phyloP scores from a whole-genome alignment of 2,113 vertebrate species.

The Lycaon pictus region DNA sequence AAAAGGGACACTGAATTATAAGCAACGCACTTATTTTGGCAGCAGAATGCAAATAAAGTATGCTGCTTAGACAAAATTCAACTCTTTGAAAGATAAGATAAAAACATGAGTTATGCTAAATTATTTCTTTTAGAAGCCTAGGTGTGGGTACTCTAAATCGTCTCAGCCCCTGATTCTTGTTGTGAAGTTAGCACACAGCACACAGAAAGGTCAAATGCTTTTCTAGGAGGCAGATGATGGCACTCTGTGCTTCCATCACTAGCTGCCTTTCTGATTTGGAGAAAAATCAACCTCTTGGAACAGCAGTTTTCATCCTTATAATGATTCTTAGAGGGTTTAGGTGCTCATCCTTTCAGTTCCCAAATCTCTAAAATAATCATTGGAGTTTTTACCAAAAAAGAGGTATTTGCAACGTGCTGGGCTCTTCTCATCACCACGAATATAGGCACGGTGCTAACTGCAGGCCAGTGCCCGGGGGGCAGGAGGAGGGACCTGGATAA shows the following conservation, averaged over 20 bases:
- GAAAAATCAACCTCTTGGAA: neutral
- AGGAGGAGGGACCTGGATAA: neutral
- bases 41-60: neutral
- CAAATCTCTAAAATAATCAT: neutral
- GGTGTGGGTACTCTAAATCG: neutral
- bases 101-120: neutral
- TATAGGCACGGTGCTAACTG: neutral
- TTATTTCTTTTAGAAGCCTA: conserved; percentile 7
- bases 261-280: neutral
- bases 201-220: neutral
- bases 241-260: neutral
- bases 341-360: neutral
- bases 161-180: neutral
- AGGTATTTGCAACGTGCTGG: neutral
- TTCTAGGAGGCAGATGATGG: neutral
- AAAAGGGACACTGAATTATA: neutral
- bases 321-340: neutral
- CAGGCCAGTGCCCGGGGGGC: neutral
- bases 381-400: neutral
- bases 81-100: neutral
- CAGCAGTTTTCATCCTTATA: neutral
- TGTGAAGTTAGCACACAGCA: neutral
- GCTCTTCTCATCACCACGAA: neutral
- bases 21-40: neutral
- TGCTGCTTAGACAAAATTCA: neutral